These are phyloP conservation scores for Nasonia vitripennis DNA, from an alignment of 1,140 invertebrate species.

Conservation along the genomic window DNA sequence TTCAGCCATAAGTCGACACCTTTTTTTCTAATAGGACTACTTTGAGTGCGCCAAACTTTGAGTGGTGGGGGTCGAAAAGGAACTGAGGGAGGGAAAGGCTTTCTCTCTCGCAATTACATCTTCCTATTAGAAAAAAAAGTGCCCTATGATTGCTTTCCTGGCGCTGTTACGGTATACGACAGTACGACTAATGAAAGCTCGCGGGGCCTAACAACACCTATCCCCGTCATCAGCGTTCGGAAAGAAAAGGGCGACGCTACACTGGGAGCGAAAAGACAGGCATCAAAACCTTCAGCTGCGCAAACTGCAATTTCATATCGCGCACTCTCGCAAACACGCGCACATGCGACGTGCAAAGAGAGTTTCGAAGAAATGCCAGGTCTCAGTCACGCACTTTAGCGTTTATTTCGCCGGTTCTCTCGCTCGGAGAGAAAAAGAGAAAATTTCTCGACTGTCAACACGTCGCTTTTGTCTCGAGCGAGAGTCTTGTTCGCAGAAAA, in stretches of 20 bases:
- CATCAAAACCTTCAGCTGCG: slow-evolving; percentile 3
- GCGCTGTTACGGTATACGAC: too few relatives aligned
- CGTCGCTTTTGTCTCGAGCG: not conserved
- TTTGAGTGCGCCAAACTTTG: too few relatives aligned
- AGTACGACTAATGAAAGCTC: too few relatives aligned
- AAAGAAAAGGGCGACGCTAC: not conserved
- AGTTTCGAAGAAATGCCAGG: slow-evolving; percentile 24
- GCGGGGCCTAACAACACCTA: not conserved
- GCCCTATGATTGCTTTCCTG: too few relatives aligned
- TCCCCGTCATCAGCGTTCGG: not conserved
- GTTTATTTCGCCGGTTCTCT: not conserved
- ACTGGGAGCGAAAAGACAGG: not conserved
- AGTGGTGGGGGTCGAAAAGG: too few relatives aligned
- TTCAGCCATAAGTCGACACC: too few relatives aligned
- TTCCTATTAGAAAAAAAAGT: too few relatives aligned
- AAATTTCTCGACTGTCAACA: not conserved
- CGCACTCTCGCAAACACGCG: not conserved
- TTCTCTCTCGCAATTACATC: too few relatives aligned
- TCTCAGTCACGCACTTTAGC: slow-evolving; percentile 33
- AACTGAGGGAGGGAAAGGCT: too few relatives aligned
- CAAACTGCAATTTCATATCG: slow-evolving; percentile 39
- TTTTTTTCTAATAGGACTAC: too few relatives aligned
- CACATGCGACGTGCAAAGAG: not conserved
- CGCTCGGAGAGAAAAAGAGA: not conserved
- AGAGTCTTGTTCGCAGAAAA: not conserved